Evolutionary conservation across 2,888 invertebrate genomes (phyloP).

Genomic region (Gerris lacustris): DNA sequence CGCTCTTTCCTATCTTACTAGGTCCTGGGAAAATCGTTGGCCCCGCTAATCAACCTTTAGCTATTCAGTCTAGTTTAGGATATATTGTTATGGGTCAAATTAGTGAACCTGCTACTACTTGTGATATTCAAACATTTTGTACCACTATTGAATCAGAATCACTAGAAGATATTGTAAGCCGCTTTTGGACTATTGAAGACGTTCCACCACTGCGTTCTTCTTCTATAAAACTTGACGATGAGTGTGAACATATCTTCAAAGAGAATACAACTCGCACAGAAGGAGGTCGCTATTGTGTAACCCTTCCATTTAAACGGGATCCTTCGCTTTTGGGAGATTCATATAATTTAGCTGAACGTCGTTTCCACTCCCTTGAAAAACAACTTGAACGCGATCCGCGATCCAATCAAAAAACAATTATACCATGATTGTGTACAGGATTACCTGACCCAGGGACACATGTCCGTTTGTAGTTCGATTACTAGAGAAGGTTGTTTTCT

Average conservation of each 20-base stretch:
- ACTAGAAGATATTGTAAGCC: not conserved
- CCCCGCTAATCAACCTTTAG: conserved; percentile 7
- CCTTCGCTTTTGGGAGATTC: conserved; percentile 15
- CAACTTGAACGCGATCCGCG: no score
- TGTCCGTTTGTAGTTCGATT: no score
- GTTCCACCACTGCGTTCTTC: not conserved
- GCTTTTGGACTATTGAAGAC: not conserved
- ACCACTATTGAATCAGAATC: not conserved
- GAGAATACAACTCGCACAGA: conserved; percentile 9
- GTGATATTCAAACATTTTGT: not conserved
- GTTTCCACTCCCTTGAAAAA: no score
- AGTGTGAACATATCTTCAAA: conserved; percentile 18
- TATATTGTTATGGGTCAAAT: conserved; percentile 15
- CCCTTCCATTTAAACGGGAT: conserved; percentile 13
- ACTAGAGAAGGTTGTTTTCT: no score
- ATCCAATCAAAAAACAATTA: no score
- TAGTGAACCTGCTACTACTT: not conserved
- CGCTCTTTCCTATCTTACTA: conserved; percentile 16
- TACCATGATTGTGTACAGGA: no score
- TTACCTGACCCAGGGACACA: no score
- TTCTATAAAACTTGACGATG: not conserved
- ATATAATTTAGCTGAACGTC: no score
- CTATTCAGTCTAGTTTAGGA: conserved; percentile 14
- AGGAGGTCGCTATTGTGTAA: conserved; percentile 16
- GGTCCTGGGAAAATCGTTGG: not conserved